A percentile compares a stretch with the other conserved stretches of the same genome.
phyloP scores from a whole-genome alignment of 2,888 invertebrate genomes.

The Mythimna vitellina region DNA sequence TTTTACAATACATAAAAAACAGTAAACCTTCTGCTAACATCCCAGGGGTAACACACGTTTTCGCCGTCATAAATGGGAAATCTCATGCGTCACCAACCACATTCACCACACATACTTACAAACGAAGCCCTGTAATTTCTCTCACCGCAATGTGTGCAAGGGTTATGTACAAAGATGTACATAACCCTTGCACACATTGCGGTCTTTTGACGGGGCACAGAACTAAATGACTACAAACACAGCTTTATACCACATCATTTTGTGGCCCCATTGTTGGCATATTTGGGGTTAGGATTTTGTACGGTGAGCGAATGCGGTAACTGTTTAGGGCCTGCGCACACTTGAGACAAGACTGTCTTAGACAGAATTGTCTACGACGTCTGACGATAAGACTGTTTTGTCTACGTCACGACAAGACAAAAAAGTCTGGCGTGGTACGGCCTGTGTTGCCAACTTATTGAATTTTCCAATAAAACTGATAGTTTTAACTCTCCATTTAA shows the following conservation, averaged over 20 bases:
- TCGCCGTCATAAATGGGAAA: slow-evolving; percentile 1
- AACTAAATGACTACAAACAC: slow-evolving; percentile 42
- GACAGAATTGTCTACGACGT: too few species aligned
- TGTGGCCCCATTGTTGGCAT: slow-evolving; percentile 5
- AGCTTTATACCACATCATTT: not conserved
- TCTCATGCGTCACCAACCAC: not conserved
- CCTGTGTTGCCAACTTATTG: too few species aligned
- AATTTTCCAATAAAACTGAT: too few species aligned
- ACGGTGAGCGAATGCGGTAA: not conserved
- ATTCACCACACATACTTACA: slow-evolving; percentile 9
- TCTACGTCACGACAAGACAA: too few species aligned
- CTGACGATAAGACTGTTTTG: too few species aligned
- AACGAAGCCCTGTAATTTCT: slow-evolving; percentile 34
- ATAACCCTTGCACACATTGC: slow-evolving; percentile 21
- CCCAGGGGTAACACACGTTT: not conserved
- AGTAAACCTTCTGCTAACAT: not conserved
- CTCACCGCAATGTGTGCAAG: not conserved
- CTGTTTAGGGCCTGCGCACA: too few species aligned
- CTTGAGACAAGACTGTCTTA: too few species aligned
- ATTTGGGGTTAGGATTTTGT: not conserved
- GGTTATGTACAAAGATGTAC: slow-evolving; percentile 6
- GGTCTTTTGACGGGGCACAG: slow-evolving; percentile 18
- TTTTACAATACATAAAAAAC: not conserved
- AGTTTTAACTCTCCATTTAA: too few species aligned
- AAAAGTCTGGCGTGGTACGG: too few species aligned